Conservation (phyloP, 1,140 invertebrate species). For the Dendroctonus valens region DNA sequence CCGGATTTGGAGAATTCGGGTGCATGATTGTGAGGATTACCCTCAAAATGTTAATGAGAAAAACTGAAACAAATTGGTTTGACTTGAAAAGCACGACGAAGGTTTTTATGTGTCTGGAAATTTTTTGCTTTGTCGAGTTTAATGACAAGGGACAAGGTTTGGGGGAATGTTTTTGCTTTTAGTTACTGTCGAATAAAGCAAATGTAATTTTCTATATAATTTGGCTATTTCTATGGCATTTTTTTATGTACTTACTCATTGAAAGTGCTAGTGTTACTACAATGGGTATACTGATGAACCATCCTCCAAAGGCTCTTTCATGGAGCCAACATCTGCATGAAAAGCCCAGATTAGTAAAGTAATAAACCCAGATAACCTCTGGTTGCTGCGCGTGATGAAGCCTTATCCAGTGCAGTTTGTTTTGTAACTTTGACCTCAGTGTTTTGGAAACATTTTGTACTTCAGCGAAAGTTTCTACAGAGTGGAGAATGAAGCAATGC, state of each 20-base stretch:
- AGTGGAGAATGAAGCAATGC: no score
- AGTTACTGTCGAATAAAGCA: neutral
- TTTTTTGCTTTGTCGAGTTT: neutral
- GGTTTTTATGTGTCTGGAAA: neutral
- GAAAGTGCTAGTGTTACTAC: constrained; percentile 50
- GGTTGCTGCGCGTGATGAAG: no score
- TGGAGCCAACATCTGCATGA: constrained; percentile 77
- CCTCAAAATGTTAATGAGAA: constrained; percentile 81
- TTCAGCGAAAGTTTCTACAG: no score
- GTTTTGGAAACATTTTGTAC: no score
- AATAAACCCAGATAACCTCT: no score
- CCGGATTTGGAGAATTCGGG: constrained; percentile 60
- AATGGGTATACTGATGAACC: constrained; percentile 72
- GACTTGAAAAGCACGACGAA: neutral
- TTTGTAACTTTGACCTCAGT: no score
- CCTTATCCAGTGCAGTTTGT: no score
- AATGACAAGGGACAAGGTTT: neutral
- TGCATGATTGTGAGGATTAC: constrained; percentile 79
- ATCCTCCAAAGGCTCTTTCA: constrained; percentile 64
- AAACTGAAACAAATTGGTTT: constrained; percentile 63
- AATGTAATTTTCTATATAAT: neutral
- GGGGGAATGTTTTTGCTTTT: neutral
- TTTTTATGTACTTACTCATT: constrained; percentile 26
- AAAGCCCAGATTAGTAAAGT: no score
- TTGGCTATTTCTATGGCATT: neutral